Base-by-base conservation (phyloP, 2,888 invertebrate genomes). In the Plusia festucae region DNA sequence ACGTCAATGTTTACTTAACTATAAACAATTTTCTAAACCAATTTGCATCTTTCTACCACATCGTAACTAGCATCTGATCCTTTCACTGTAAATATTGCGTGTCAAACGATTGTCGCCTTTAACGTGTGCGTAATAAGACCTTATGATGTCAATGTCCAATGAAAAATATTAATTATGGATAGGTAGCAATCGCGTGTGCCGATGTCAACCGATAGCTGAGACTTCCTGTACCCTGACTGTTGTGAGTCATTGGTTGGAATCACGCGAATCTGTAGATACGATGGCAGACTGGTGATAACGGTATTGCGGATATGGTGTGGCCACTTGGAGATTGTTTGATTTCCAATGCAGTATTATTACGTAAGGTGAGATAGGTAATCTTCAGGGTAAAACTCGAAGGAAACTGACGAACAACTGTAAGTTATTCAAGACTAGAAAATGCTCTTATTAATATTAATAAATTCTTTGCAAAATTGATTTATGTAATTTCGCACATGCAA, bases 31-130 rank as follows among this genome's bases (percentile, higher is more conserved):
- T 81, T 82, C 82, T 76, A 78, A 82, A 81, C 78, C 76, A 78
- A 87, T 88, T 88, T 88, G 85, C 88, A 87, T 89, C 70, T 78
- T 72, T 77, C 68, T 70, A 65, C 76, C 70, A 76, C 77, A 67
- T 79, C 77, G 70, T 82, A 79, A 78, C 62, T 81, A 70, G 67
- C 24, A 62, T 70, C 61, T 72, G 60, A 69, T 74, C 70, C 68
- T 75, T 73, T 82, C 78, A 71, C 71, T 75, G 63, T 65, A 65
- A 66, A 81, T 76, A 22, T 54, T 55, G 4, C 6, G 49, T 32
- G 62, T 52, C 62, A 68, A 62, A n/a, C 78, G 62, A 72, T 61
- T 69, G 65, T 68, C 60, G 51, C 15, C 44, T 56, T 70, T 82
- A 75, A 65, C 22, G 30, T 63, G 64, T 65, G 58, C 24, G 59